phyloP scores from a whole-genome alignment of 2,888 invertebrate species.

The Heliconius charithonia region DNA sequence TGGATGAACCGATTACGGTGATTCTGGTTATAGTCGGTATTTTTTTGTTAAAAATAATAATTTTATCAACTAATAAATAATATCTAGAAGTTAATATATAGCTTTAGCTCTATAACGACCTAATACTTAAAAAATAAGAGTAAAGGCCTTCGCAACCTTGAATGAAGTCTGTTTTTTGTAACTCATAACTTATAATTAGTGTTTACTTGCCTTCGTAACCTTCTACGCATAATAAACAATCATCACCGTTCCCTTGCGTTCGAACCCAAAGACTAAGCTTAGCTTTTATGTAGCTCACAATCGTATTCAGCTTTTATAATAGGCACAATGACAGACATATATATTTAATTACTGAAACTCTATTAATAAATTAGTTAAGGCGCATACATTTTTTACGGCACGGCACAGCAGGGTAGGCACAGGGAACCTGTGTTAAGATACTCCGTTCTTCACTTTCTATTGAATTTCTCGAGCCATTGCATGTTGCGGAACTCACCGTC shows the following conservation, averaged over 20 bases:
- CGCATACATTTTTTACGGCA: too few relatives aligned
- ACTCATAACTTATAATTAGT: slow-evolving; percentile 53
- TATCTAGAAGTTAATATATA: background rate
- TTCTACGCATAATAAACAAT: slow-evolving; percentile 50
- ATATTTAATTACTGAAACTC: too few relatives aligned
- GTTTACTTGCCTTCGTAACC: slow-evolving; percentile 60
- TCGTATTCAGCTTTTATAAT: background rate
- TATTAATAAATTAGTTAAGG: too few relatives aligned
- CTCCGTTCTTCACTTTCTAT: background rate
- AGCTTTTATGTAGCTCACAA: slow-evolving; percentile 17
- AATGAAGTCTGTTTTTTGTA: slow-evolving; percentile 48
- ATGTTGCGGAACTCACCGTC: too few relatives aligned
- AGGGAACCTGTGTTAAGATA: too few relatives aligned
- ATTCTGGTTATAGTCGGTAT: too few relatives aligned
- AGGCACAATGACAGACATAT: too few relatives aligned
- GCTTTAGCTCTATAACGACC: background rate
- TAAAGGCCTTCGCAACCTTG: slow-evolving; percentile 48
- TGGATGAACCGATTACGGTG: too few relatives aligned
- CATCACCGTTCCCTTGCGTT: slow-evolving; percentile 39
- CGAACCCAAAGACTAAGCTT: slow-evolving; percentile 29
- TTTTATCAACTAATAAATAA: too few relatives aligned
- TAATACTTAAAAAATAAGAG: slow-evolving; percentile 31
- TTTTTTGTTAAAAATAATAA: too few relatives aligned
- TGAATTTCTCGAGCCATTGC: background rate
- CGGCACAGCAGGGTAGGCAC: background rate